phyloP scores from a whole-genome alignment of 2,888 invertebrate species.

The Venusia cambrica region DNA sequence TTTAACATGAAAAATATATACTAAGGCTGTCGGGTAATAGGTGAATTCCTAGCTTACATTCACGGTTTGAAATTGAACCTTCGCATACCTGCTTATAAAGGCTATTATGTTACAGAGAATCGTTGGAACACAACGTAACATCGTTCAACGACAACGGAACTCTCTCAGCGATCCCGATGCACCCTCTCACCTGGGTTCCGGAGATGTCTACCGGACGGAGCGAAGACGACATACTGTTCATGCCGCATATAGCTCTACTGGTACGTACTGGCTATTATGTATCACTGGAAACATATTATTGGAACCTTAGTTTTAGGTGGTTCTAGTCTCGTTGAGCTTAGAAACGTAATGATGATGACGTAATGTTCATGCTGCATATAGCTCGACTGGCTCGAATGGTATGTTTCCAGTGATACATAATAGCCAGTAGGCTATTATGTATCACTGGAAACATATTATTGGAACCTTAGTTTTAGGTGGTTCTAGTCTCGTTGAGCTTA shows the following conservation, averaged over 20 bases:
- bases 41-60: too few relatives aligned
- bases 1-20: too few relatives aligned
- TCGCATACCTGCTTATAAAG: not conserved
- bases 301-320: too few relatives aligned
- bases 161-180: slow-evolving; percentile 84
- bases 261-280: slow-evolving; percentile 80
- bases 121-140: slow-evolving; percentile 84
- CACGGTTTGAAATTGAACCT: too few relatives aligned
- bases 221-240: slow-evolving; percentile 87
- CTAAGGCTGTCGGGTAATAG: too few relatives aligned
- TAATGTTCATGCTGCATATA: slow-evolving; percentile 89
- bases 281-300: not conserved
- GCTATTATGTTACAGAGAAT: slow-evolving; percentile 81
- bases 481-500: too few relatives aligned
- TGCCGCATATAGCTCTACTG: slow-evolving; percentile 92
- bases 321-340: too few relatives aligned
- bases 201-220: slow-evolving; percentile 87
- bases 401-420: too few relatives aligned
- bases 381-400: slow-evolving; percentile 93
- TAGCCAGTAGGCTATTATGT: not conserved
- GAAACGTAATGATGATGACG: slow-evolving; percentile 86
- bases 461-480: too few relatives aligned
- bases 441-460: not conserved
- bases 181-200: slow-evolving; percentile 88
- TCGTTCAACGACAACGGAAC: slow-evolving; percentile 89